phyloP scores from a whole-genome alignment of 2,888 invertebrate species.

The Creontiades dilutus region DNA sequence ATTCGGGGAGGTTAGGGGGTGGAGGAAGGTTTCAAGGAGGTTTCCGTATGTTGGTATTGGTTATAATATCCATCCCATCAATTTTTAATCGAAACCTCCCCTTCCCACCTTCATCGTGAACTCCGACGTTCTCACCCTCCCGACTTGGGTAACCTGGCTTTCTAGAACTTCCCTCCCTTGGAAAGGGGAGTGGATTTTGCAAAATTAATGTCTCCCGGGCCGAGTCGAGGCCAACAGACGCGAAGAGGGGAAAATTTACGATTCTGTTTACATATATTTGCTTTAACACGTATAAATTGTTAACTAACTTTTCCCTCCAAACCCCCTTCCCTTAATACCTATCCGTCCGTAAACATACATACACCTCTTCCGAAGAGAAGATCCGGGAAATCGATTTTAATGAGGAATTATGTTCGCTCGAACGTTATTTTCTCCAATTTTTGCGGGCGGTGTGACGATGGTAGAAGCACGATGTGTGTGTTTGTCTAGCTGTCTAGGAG shows the following conservation, averaged over 20 bases:
- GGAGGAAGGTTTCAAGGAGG: slow-evolving; percentile 3
- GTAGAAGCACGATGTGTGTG: no score
- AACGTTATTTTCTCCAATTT: neutral
- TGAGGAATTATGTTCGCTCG: slow-evolving; percentile 67
- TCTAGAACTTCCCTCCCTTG: neutral
- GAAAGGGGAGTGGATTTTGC: slow-evolving; percentile 48
- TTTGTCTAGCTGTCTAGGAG: no score
- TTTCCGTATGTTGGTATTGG: slow-evolving; percentile 7
- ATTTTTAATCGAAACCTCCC: slow-evolving; percentile 34
- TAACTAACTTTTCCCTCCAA: slow-evolving; percentile 67
- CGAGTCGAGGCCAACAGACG: neutral
- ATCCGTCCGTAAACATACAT: slow-evolving; percentile 22
- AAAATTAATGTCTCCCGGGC: slow-evolving; percentile 66
- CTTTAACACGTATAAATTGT: slow-evolving; percentile 72
- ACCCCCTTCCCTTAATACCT: no score
- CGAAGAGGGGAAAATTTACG: slow-evolving; percentile 69
- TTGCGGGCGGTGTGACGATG: no score
- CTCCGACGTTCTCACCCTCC: slow-evolving; percentile 1
- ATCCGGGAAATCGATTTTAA: slow-evolving; percentile 26
- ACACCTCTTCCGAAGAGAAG: neutral
- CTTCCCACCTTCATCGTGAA: slow-evolving; percentile 4
- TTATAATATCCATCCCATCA: neutral
- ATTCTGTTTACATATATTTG: slow-evolving; percentile 72
- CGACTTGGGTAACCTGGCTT: slow-evolving; percentile 22
- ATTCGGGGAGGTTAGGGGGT: neutral